A percentile compares a stretch with the other conserved stretches of the same genome.
phyloP scores from a whole-genome alignment of 2,797 vertebrate species.

The Pseudomugil tenellus region DNA sequence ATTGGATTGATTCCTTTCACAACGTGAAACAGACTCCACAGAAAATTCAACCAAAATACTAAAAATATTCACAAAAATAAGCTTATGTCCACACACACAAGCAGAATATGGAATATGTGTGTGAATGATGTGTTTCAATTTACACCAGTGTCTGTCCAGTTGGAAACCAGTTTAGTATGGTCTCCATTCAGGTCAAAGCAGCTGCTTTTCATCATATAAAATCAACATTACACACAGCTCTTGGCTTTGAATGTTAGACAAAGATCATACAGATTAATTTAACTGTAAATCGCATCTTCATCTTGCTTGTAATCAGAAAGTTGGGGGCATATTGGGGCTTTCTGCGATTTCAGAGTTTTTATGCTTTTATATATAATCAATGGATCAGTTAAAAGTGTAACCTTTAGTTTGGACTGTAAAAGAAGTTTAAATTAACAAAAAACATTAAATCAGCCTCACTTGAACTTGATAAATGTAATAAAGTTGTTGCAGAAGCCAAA shows the following conservation, averaged over 20 bases:
- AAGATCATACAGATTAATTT: not conserved
- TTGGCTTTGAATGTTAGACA: conserved; percentile 23
- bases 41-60: no score
- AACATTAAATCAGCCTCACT: not conserved
- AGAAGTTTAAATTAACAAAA: not conserved
- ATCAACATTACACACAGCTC: conserved; percentile 8
- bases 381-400: not conserved
- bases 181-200: conserved; percentile 20
- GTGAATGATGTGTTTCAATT: not conserved
- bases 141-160: conserved; percentile 22
- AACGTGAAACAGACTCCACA: no score
- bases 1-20: not conserved
- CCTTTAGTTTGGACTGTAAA: not conserved
- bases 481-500: not conserved
- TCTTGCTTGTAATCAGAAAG: not conserved
- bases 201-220: conserved; percentile 42
- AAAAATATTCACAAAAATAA: no score
- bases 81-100: no score
- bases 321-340: not conserved
- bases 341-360: not conserved
- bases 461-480: not conserved
- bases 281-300: not conserved
- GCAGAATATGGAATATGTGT: not conserved
- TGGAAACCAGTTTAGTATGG: conserved; percentile 22
- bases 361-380: not conserved